These are phyloP conservation scores for Cephus spinipes DNA, from an alignment of 2,888 invertebrate genomes.

Conservation along the genomic window DNA sequence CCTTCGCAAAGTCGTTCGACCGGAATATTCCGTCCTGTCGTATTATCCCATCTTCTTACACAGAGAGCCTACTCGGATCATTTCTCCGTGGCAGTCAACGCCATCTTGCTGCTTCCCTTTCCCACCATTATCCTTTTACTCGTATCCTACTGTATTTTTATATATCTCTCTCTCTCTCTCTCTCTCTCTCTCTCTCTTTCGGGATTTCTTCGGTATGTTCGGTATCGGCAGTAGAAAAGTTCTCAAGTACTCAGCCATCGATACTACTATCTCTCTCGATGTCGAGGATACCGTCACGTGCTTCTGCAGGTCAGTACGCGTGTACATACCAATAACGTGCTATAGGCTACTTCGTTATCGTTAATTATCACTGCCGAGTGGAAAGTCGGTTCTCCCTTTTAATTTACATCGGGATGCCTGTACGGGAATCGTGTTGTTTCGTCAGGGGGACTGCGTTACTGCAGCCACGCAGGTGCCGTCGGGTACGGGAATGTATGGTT, in stretches of 20 bases:
- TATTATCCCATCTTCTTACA: background rate
- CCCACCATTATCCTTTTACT: background rate
- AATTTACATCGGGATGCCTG: too few species aligned
- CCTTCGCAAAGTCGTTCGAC: background rate
- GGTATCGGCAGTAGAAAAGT: constrained; percentile 55
- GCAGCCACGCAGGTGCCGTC: too few species aligned
- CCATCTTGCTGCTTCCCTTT: background rate
- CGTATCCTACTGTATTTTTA: too few species aligned
- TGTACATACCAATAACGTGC: too few species aligned
- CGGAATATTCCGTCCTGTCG: constrained; percentile 7
- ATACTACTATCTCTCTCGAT: constrained; percentile 73
- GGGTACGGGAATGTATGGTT: too few species aligned
- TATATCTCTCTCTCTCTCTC: too few species aligned
- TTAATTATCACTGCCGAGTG: too few species aligned
- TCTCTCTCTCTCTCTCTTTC: too few species aligned
- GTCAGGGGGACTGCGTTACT: too few species aligned
- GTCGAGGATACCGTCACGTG: constrained; percentile 81
- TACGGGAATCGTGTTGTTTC: too few species aligned
- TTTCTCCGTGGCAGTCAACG: background rate
- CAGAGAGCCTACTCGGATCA: background rate
- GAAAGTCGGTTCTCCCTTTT: too few species aligned
- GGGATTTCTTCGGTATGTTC: constrained; percentile 37
- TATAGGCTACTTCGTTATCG: too few species aligned
- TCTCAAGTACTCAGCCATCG: constrained; percentile 63
- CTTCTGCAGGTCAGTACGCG: constrained; percentile 78